A percentile compares a stretch with the other conserved stretches of the same genome.
Conservation (phyloP, 2,113 vertebrate species). For the Narcine bancroftii region DNA sequence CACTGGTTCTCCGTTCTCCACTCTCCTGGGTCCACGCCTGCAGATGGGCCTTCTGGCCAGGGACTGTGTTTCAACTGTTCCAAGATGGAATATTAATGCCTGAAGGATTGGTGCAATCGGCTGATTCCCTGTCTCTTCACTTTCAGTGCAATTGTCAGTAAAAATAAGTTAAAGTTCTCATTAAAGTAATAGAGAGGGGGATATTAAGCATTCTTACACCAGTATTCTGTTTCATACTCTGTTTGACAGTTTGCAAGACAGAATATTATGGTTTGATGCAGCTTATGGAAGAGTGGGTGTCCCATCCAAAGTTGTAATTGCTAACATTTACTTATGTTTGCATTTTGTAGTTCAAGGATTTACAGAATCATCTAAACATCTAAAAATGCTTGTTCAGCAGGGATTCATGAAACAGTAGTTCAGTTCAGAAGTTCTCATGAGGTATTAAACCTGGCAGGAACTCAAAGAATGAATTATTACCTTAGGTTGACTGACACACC, state of each 20-base stretch:
- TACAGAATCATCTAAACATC: background rate
- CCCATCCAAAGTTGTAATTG: background rate
- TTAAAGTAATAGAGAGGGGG: background rate
- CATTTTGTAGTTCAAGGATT: background rate
- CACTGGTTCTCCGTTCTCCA: too few species aligned
- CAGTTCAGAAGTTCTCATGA: background rate
- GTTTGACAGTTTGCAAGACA: background rate
- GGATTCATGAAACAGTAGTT: background rate
- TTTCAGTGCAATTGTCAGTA: background rate
- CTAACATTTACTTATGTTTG: background rate
- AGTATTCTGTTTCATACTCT: background rate
- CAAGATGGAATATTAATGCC: background rate
- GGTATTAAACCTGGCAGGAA: background rate
- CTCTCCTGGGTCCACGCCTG: too few species aligned
- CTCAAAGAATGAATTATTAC: background rate
- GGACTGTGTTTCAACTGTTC: too few species aligned
- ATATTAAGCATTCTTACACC: background rate
- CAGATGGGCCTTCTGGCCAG: too few species aligned
- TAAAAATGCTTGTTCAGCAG: background rate
- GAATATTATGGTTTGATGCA: background rate
- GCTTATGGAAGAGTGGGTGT: background rate
- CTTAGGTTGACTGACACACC: constrained; percentile 11
- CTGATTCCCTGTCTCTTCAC: background rate
- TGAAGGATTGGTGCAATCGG: background rate
- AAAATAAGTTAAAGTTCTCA: background rate